These are phyloP conservation scores for Autographa pulchrina DNA, from an alignment of 2,888 invertebrate species.

Conservation along the genomic window DNA sequence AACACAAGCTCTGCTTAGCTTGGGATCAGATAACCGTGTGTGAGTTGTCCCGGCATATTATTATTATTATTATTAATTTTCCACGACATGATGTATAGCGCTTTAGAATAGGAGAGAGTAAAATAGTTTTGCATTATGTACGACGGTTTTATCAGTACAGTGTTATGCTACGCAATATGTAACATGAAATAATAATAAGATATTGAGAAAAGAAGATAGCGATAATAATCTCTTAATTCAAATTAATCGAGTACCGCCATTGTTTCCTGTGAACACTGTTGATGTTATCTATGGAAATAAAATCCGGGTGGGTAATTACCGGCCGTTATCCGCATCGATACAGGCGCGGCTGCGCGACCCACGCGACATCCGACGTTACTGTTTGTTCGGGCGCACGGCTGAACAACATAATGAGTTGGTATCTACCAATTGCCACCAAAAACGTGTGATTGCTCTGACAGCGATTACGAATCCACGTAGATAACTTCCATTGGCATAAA, in stretches of 20 bases:
- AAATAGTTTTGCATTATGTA: not conserved
- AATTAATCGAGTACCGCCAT: constrained; percentile 60
- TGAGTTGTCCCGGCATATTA: too few relatives aligned
- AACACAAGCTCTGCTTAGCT: too few relatives aligned
- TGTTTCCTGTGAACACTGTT: constrained; percentile 58
- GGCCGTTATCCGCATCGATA: constrained; percentile 65
- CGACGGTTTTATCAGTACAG: not conserved
- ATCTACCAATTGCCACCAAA: constrained; percentile 48
- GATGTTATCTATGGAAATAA: constrained; percentile 70
- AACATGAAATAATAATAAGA: not conserved
- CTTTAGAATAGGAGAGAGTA: not conserved
- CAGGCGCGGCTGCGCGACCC: constrained; percentile 49
- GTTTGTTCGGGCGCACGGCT: constrained; percentile 54
- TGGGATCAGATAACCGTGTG: too few relatives aligned
- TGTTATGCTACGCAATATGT: not conserved
- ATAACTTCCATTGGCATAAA: constrained; percentile 37
- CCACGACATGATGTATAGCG: constrained; percentile 1
- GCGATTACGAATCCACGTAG: constrained; percentile 33
- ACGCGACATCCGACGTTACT: constrained; percentile 25
- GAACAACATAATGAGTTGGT: constrained; percentile 58
- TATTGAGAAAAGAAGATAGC: constrained; percentile 34
- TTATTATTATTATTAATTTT: too few relatives aligned
- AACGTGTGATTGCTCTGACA: constrained; percentile 56
- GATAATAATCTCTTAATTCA: constrained; percentile 66
- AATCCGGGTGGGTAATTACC: constrained; percentile 67